Base-by-base conservation (phyloP, 2,113 vertebrate species). In the Carassius carassius region DNA sequence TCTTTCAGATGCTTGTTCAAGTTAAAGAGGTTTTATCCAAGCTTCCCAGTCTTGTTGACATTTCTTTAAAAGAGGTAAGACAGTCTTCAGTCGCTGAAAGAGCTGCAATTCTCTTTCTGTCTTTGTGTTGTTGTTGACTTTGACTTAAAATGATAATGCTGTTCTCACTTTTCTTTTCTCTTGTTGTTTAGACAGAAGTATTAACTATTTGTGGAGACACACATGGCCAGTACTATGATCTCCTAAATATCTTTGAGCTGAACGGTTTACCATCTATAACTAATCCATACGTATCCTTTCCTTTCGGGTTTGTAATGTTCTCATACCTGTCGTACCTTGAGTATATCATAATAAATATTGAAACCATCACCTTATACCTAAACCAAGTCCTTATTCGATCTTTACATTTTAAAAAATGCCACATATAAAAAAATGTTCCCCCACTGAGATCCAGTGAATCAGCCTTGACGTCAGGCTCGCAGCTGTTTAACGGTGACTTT, bases 401-500 rank as follows among this genome's bases (percentile, higher is more conserved):
- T 29, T 29, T 29, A 2, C 29, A 29, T 29, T 29, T 2, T 29
- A 29, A 29, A 29, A 1, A 29, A 29, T n/a, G n/a, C n/a, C n/a
- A n/a, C n/a, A n/a, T 29, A 29, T 29, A 29, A 29, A 29, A 1
- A 29, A 29, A 29, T 29, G 29, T 29, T 2, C 29, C 35, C 35
- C 35, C 41, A 2, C 14, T 44, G 21, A 29, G 35, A 49, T 65
- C 37, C 41, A 19, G 14, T 75, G 2, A 25, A 58, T 9, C 16
- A 60, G 5, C 62, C 87, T 83, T 90, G 73, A 90, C 76, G 69
- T 21, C 9, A 69, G n/a, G 72, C 47, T 35, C 19, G 35, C 90
- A 98, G 97, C 95, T 99, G 88, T 99, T 99, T 92, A 98, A 99
- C 19, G 97, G 97, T 0, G 97, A 99, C 88, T 99, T 99, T 19